A percentile compares a stretch with the other conserved stretches of the same genome.
These are phyloP conservation scores for Neotoxoptera formosana DNA, from an alignment of 1,140 invertebrate genomes.

Conservation along the genomic window DNA sequence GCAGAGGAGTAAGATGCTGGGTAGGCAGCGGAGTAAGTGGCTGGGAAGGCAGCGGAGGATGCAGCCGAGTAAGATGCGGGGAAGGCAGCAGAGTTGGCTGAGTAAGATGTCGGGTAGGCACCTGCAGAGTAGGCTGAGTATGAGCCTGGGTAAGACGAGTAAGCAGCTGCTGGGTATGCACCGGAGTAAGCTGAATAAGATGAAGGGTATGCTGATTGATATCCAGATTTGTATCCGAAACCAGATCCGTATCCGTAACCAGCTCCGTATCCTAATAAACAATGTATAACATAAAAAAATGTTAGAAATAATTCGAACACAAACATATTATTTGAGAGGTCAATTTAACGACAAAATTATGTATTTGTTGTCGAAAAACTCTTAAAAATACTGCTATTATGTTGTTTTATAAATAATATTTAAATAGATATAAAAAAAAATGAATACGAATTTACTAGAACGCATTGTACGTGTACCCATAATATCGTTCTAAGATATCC, in stretches of 20 bases:
- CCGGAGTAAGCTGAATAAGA: background rate
- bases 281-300: background rate
- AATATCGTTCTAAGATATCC: no score
- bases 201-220: background rate
- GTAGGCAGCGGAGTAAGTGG: constrained; percentile 15
- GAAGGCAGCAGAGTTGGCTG: background rate
- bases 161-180: constrained; percentile 20
- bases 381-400: background rate
- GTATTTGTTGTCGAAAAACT: background rate
- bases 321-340: background rate
- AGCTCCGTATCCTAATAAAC: constrained; percentile 7
- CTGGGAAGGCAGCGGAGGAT: background rate
- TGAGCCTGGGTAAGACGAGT: background rate
- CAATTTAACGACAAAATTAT: background rate
- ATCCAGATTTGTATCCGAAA: background rate
- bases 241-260: background rate
- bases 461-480: no score
- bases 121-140: background rate
- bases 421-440: background rate
- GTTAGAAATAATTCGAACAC: background rate
- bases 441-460: no score
- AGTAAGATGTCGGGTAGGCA: constrained; percentile 35
- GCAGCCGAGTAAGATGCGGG: background rate
- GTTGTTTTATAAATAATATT: background rate
- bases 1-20: background rate